Evolutionary conservation across 2,113 vertebrate genomes (phyloP).

Genomic region (Thalassoma bifasciatum): DNA sequence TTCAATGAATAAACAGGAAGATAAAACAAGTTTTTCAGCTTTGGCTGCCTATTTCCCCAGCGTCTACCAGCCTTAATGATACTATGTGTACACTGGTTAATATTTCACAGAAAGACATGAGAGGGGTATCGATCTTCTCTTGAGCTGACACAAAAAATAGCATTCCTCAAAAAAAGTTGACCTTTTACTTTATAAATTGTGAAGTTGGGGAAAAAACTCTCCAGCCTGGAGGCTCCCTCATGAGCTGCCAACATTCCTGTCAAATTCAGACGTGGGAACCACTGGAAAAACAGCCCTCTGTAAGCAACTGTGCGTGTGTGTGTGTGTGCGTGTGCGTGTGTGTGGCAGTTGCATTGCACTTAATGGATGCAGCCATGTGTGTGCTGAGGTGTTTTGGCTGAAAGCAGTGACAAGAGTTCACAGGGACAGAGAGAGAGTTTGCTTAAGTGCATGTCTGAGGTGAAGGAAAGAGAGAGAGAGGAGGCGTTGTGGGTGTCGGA

Average conservation of each 20-base stretch:
- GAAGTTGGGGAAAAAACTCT: background rate
- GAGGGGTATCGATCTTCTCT: background rate
- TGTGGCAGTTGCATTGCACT: conserved; percentile 35
- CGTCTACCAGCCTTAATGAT: background rate
- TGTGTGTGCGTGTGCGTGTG: background rate
- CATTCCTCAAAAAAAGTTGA: conserved; percentile 20
- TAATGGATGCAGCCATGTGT: conserved; percentile 49
- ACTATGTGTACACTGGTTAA: background rate
- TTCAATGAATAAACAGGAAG: no score
- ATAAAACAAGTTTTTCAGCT: no score
- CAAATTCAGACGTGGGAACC: conserved; percentile 69
- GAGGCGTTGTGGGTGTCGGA: conserved; percentile 6
- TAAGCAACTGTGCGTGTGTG: conserved; percentile 23
- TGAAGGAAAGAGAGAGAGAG: background rate
- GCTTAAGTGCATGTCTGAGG: conserved; percentile 44
- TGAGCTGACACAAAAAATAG: background rate
- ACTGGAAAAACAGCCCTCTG: conserved; percentile 50
- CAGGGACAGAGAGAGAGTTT: conserved; percentile 26
- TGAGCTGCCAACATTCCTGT: conserved; percentile 72
- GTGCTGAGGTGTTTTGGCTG: conserved; percentile 42
- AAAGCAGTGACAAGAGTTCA: conserved; percentile 44
- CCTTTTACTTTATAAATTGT: conserved; percentile 10
- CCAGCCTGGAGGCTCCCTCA: conserved; percentile 48
- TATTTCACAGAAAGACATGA: background rate
- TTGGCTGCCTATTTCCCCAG: background rate